These are phyloP conservation scores for Xyrichtys novacula DNA, from an alignment of 2,797 vertebrate species.

Conservation along the genomic window DNA sequence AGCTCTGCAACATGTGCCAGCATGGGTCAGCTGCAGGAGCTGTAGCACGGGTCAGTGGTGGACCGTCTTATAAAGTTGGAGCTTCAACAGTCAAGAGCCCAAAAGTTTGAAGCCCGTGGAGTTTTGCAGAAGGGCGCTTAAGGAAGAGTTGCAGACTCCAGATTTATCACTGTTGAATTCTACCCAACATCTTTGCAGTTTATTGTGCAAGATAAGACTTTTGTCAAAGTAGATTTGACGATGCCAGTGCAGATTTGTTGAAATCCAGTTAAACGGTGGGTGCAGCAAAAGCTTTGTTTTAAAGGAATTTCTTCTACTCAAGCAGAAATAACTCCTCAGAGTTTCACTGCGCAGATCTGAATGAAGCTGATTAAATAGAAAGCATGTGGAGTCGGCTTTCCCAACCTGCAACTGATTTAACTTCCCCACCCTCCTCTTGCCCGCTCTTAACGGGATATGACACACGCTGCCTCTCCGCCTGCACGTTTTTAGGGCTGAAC, in stretches of 20 bases:
- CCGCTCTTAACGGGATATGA: constrained; percentile 35
- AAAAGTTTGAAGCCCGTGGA: no score
- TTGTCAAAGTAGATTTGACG: neutral
- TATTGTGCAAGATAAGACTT: no score
- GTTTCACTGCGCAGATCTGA: constrained; percentile 33
- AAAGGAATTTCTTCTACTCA: neutral
- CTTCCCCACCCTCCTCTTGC: constrained; percentile 44
- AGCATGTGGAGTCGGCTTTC: constrained; percentile 49
- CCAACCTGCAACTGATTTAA: constrained; percentile 67
- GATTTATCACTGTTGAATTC: no score
- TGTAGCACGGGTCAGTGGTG: neutral
- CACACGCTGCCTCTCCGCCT: constrained; percentile 27
- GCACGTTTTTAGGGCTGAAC: constrained; percentile 37
- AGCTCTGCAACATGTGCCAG: neutral
- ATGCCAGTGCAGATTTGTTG: neutral
- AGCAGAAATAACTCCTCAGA: constrained; percentile 14
- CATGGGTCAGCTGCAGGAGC: neutral
- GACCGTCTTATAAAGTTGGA: neutral
- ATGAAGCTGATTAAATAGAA: constrained; percentile 39
- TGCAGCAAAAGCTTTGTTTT: neutral
- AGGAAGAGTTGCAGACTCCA: no score
- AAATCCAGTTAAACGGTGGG: neutral
- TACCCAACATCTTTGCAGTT: no score
- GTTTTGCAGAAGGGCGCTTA: no score
- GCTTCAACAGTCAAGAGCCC: neutral